Evolutionary conservation across 2,113 vertebrate genomes (phyloP), one percentile per base, ranked within the genome.

Genomic region (Ariopsis seemanni): DNA sequence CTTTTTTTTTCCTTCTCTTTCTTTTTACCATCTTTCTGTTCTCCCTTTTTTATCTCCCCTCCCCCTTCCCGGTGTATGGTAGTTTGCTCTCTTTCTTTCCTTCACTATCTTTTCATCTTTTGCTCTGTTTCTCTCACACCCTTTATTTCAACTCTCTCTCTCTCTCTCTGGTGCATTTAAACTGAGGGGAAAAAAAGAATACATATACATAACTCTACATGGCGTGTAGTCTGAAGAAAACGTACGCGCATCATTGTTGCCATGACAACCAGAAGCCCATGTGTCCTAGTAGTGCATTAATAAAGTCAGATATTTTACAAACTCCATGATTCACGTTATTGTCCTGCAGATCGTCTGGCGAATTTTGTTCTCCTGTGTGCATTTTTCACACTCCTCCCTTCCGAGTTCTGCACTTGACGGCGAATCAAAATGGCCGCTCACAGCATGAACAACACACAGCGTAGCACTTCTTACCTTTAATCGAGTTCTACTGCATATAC

Each of bases 1-100:
- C 91, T 77, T 93, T 90, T 1, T 53, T 17, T 7, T 14, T 82
- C 34, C 14, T 7, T 48, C 52, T n/a, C 11, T 5, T 4, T 60
- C 12, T 63, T 12, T 27, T 22, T 50, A 1, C 53, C 55, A 0
- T 20, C 2, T 7, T 7, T 18, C 17, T 4, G 0, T 5, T 75
- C 48, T 50, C 10, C n/a, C 22, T n/a, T 7, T 77, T 53, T 15
- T n/a, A 11, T 53, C 11, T 78, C 74, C 20, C 11, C 48, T n/a
- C 11, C n/a, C 74, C 53, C 50, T 78, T 25, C 42, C 42, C 12
- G 30, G 14, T 10, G 72, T n/a, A n/a, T n/a, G n/a, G n/a, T 22
- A 50, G 18, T 72, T 52, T 50, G 5, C 50, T 53, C 25, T 78
- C 50, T 75, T 42, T 72, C 69, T 27, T 15, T 53, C 22, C 48